phyloP scores from a whole-genome alignment of 2,888 invertebrate genomes.

The Ophion slaviceki region DNA sequence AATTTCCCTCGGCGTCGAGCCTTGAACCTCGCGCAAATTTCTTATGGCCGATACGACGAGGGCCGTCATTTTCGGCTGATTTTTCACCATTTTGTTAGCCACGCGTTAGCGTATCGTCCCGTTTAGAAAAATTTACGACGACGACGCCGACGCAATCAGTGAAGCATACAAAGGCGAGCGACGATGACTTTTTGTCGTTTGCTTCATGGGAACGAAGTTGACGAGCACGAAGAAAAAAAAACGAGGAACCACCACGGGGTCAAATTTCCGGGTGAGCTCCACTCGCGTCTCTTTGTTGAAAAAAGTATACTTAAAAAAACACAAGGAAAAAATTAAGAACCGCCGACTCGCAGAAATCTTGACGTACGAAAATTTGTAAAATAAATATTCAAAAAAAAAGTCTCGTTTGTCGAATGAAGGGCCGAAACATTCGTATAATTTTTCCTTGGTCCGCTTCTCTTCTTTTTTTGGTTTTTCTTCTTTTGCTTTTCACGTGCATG shows the following conservation, averaged over 20 bases:
- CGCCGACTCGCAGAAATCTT: neutral
- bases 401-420: neutral
- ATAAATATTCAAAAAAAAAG: neutral
- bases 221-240: constrained; percentile 12
- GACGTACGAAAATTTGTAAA: constrained; percentile 8
- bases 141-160: neutral
- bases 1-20: constrained; percentile 80
- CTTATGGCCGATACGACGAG: constrained; percentile 79
- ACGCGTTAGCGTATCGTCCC: neutral
- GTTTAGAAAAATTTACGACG: neutral
- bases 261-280: neutral
- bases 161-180: neutral
- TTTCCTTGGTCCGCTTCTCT: neutral
- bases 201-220: neutral
- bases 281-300: neutral
- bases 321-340: neutral
- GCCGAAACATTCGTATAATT: neutral
- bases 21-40: constrained; percentile 77
- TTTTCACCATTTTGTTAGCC: constrained; percentile 70
- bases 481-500: constrained; percentile 51
- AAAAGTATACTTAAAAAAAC: constrained; percentile 7
- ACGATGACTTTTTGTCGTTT: neutral
- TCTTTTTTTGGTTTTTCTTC: constrained; percentile 27
- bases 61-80: constrained; percentile 77
- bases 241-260: neutral